Evolutionary conservation across 2,113 vertebrate genomes (phyloP).

Genomic region (Micromys minutus): DNA sequence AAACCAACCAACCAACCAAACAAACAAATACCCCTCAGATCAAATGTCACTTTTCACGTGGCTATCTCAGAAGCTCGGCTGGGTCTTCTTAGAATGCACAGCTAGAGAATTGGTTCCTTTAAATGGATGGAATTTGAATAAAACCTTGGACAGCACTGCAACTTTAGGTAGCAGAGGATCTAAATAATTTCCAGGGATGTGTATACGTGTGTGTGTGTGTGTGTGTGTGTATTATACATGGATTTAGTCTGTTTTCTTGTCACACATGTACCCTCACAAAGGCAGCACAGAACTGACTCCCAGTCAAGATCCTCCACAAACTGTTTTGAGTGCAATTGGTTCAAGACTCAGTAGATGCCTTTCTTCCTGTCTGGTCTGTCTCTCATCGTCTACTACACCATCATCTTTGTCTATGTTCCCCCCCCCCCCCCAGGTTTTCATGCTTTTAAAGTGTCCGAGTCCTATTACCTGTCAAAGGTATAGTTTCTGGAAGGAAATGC

Average conservation of each 20-base stretch:
- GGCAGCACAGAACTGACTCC: not conserved
- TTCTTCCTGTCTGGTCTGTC: not conserved
- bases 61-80: not conserved
- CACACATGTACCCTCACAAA: not conserved
- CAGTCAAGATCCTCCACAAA: not conserved
- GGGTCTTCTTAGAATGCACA: not conserved
- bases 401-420: not conserved
- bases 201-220: not conserved
- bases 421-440: not conserved
- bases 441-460: not conserved
- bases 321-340: no score
- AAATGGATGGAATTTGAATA: not conserved
- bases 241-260: not conserved
- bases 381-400: not conserved
- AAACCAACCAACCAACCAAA: not conserved
- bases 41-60: not conserved
- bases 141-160: not conserved
- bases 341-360: no score
- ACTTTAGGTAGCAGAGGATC: not conserved
- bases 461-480: not conserved
- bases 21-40: not conserved
- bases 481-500: not conserved
- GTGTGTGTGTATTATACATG: no score
- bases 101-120: not conserved
- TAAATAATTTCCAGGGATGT: not conserved